phyloP scores from a whole-genome alignment of 2,888 invertebrate genomes.

The Corythucha ciliata region DNA sequence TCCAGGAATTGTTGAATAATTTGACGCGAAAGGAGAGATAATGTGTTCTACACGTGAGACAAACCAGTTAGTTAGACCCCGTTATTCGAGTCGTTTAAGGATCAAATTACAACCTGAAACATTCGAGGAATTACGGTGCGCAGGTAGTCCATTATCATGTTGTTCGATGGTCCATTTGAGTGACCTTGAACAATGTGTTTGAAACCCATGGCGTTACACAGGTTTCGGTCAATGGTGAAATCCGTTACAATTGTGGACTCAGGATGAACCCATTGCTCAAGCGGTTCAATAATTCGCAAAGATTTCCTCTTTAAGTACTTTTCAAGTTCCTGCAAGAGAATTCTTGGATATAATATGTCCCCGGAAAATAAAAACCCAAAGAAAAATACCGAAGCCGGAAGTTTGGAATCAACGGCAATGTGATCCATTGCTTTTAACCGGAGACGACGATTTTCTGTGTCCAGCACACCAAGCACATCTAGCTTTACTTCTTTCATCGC shows the following conservation, averaged over 20 bases:
- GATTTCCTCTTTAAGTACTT: slow-evolving; percentile 61
- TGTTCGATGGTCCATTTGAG: slow-evolving; percentile 47
- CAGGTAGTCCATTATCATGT: slow-evolving; percentile 78
- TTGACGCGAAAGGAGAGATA: slow-evolving; percentile 68
- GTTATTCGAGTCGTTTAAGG: background rate
- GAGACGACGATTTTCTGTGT: slow-evolving; percentile 60
- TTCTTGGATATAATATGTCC: background rate
- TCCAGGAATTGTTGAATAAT: slow-evolving; percentile 86
- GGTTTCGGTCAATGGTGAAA: slow-evolving; percentile 71
- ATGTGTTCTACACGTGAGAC: slow-evolving; percentile 64
- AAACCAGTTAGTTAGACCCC: slow-evolving; percentile 22
- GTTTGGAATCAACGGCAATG: slow-evolving; percentile 3
- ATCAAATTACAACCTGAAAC: slow-evolving; percentile 51
- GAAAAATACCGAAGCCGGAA: background rate
- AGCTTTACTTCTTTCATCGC: slow-evolving; percentile 68
- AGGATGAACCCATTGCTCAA: slow-evolving; percentile 68
- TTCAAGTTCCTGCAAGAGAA: slow-evolving; percentile 14
- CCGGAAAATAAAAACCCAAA: background rate
- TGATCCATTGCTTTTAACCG: slow-evolving; percentile 72
- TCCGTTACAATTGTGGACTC: slow-evolving; percentile 71
- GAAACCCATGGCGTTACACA: slow-evolving; percentile 64
- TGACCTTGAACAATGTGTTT: slow-evolving; percentile 58
- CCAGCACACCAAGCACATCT: slow-evolving; percentile 74
- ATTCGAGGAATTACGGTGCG: slow-evolving; percentile 76
- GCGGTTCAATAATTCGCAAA: slow-evolving; percentile 70